These are phyloP conservation scores for Lanistes nyassanus DNA, from an alignment of 1,140 invertebrate species.

Conservation along the genomic window DNA sequence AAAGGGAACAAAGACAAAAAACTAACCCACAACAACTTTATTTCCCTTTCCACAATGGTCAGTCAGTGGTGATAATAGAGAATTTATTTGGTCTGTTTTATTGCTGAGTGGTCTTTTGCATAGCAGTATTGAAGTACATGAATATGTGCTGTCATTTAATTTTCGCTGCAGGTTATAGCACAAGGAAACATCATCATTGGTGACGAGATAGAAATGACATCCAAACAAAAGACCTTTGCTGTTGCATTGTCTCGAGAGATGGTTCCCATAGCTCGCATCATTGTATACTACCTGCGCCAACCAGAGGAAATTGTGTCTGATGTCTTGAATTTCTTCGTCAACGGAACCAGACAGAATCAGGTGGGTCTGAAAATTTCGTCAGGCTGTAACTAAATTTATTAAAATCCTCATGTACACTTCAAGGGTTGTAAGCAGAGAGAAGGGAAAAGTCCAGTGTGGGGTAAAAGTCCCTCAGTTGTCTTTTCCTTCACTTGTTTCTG, in stretches of 20 bases:
- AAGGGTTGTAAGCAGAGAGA: background rate
- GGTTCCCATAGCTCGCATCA: slow-evolving; percentile 89
- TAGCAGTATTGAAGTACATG: background rate
- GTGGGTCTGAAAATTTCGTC: slow-evolving; percentile 49
- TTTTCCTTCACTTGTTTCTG: too few species aligned
- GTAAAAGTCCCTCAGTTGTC: too few species aligned
- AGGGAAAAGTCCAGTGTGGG: background rate
- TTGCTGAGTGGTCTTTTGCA: background rate
- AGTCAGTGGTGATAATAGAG: too few species aligned
- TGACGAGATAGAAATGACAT: slow-evolving; percentile 63
- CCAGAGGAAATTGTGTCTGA: slow-evolving; percentile 88
- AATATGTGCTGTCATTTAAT: background rate
- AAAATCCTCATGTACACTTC: too few species aligned
- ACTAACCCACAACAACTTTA: too few species aligned
- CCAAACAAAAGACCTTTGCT: slow-evolving; percentile 80
- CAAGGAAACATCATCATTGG: slow-evolving; percentile 64
- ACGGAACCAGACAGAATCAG: slow-evolving; percentile 80
- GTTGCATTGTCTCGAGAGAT: slow-evolving; percentile 91
- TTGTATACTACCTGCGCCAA: slow-evolving; percentile 86
- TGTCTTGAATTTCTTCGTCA: slow-evolving; percentile 92
- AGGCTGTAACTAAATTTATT: too few species aligned
- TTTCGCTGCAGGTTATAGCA: slow-evolving; percentile 55
- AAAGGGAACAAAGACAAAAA: too few species aligned
- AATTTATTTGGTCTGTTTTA: too few species aligned
- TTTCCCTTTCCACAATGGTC: too few species aligned